Evolutionary conservation across 2,113 vertebrate species (phyloP).

Genomic region (Geothlypis trichas): DNA sequence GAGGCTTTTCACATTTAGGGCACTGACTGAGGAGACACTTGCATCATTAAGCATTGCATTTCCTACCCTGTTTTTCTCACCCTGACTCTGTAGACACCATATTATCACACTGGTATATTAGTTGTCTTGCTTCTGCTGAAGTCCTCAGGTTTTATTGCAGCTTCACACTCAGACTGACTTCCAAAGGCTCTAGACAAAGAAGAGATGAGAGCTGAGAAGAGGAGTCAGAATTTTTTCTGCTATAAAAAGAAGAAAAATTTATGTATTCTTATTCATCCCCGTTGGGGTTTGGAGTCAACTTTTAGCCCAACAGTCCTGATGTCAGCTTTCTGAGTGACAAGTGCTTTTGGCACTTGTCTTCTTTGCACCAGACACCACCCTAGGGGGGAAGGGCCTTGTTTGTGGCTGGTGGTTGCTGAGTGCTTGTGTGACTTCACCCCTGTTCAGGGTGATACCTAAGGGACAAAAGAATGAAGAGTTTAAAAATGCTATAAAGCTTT

Average conservation of each 20-base stretch:
- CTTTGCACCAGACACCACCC: neutral
- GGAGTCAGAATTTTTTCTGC: neutral
- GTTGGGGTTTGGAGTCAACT: neutral
- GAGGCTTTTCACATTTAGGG: neutral
- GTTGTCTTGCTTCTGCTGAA: neutral
- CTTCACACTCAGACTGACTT: neutral
- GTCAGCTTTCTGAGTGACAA: conserved; percentile 39
- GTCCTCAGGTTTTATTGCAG: neutral
- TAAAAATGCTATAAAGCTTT: neutral
- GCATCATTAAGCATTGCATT: neutral
- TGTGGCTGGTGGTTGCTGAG: neutral
- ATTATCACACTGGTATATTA: neutral
- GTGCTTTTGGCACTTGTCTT: conserved; percentile 13
- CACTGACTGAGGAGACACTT: neutral
- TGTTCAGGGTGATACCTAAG: neutral
- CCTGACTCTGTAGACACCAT: fast-evolving
- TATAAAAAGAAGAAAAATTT: neutral
- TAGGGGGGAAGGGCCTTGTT: neutral
- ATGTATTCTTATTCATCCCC: neutral
- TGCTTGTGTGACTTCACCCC: conserved; percentile 4
- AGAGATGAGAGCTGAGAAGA: neutral
- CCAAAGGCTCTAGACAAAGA: neutral
- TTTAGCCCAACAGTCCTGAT: neutral
- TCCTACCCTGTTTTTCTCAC: neutral
- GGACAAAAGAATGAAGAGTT: neutral